Percentiles rank a stretch among this genome's conserved stretches.
phyloP scores from a whole-genome alignment of 2,113 vertebrate species.

The Rhegmatorhina hoffmannsi region DNA sequence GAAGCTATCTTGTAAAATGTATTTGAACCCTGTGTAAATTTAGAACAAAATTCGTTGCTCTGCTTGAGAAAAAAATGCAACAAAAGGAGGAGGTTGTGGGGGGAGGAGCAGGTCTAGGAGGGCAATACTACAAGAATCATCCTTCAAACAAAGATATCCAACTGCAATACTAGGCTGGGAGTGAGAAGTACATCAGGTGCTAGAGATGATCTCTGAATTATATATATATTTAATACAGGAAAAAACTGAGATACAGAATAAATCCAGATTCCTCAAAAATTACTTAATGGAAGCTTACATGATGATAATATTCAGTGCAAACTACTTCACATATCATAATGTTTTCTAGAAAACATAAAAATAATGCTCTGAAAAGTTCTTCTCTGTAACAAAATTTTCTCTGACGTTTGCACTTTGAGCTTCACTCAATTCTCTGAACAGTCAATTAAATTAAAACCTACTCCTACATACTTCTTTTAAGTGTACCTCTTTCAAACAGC shows the following conservation, averaged over 20 bases:
- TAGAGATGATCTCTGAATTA: background rate
- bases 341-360: background rate
- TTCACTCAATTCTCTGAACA: background rate
- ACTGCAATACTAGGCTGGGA: background rate
- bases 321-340: background rate
- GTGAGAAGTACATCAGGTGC: background rate
- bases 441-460: background rate
- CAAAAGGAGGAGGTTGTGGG: rapidly evolving
- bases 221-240: background rate
- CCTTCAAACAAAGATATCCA: background rate
- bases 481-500: background rate
- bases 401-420: background rate
- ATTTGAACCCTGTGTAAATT: background rate
- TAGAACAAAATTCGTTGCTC: background rate
- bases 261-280: background rate
- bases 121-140: background rate
- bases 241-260: background rate
- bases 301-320: background rate
- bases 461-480: background rate
- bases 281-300: background rate
- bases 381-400: background rate
- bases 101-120: rapidly evolving
- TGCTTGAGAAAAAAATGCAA: background rate
- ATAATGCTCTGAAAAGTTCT: background rate
- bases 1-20: background rate